These are phyloP conservation scores for Cyclophora albipunctata DNA, from an alignment of 2,888 invertebrate genomes.

Conservation along the genomic window DNA sequence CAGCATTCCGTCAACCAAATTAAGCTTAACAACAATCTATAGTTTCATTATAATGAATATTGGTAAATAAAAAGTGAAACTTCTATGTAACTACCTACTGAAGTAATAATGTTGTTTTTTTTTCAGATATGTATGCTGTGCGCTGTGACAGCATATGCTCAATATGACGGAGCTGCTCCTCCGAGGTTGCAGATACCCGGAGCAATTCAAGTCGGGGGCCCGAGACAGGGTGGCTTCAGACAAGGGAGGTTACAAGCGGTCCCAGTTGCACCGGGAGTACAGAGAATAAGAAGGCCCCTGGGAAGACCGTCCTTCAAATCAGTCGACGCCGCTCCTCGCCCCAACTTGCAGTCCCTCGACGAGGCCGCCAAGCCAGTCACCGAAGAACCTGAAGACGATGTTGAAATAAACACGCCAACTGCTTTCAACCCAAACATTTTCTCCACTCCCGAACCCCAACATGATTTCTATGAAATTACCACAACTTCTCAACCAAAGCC, in stretches of 20 bases:
- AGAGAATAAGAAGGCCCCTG: conserved; percentile 54
- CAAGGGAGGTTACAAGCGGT: conserved; percentile 55
- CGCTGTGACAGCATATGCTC: conserved; percentile 69
- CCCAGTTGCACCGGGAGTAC: conserved; percentile 32
- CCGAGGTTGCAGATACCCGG: conserved; percentile 80
- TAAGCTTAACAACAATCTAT: conserved; percentile 14
- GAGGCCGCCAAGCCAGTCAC: conserved; percentile 79
- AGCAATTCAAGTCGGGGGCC: conserved; percentile 66
- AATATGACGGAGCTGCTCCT: conserved; percentile 75
- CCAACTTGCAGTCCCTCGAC: conserved; percentile 64
- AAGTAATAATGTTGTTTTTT: no score
- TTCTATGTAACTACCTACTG: background rate
- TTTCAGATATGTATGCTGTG: conserved; percentile 71
- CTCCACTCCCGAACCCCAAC: conserved; percentile 63
- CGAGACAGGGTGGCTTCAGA: conserved; percentile 53
- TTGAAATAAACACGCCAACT: conserved; percentile 73
- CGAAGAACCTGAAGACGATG: conserved; percentile 79
- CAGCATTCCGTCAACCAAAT: conserved; percentile 32
- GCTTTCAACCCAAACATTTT: conserved; percentile 56
- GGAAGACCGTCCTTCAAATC: conserved; percentile 63
- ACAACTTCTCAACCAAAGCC: conserved; percentile 66
- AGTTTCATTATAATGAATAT: background rate
- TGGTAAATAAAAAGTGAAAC: background rate
- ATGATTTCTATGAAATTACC: conserved; percentile 62
- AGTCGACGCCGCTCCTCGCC: conserved; percentile 61